phyloP scores from a whole-genome alignment of 2,888 invertebrate genomes.

The Scelioninae gen. 1 region DNA sequence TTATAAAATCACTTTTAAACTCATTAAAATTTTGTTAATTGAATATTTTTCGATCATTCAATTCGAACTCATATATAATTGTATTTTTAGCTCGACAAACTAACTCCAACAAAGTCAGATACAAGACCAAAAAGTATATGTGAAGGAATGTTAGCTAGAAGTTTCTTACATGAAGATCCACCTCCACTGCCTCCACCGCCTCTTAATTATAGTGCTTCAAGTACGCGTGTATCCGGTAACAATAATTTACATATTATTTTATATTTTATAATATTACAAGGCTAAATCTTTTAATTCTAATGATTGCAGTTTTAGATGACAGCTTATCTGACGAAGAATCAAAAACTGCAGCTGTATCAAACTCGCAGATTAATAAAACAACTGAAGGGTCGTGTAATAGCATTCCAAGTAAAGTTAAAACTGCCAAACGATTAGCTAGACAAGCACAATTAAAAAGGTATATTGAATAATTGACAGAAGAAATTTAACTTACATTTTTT shows the following conservation, averaged over 20 bases:
- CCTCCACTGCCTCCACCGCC: conserved; percentile 88
- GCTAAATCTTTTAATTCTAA: neutral
- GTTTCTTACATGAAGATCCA: conserved; percentile 85
- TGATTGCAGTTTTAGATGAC: conserved; percentile 83
- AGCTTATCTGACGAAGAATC: conserved; percentile 85
- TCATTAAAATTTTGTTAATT: conserved; percentile 20
- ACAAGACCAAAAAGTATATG: conserved; percentile 81
- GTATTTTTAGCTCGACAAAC: conserved; percentile 80
- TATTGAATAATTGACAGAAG: too few species aligned
- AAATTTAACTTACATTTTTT: too few species aligned
- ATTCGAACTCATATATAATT: neutral
- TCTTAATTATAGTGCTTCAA: conserved; percentile 85
- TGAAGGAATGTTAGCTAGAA: conserved; percentile 81
- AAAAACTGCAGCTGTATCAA: conserved; percentile 84
- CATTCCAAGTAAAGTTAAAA: conserved; percentile 84
- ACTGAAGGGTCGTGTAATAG: conserved; percentile 84
- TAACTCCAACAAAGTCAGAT: conserved; percentile 76
- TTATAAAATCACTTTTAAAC: too few species aligned
- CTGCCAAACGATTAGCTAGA: conserved; percentile 86
- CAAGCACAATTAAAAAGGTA: conserved; percentile 90
- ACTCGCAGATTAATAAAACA: conserved; percentile 79
- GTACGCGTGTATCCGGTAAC: conserved; percentile 79
- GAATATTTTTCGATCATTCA: neutral
- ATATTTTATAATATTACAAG: neutral
- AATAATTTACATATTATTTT: neutral